Evolutionary conservation across 2,797 vertebrate species (phyloP).

Genomic region (Phrynocephalus vlangalii): DNA sequence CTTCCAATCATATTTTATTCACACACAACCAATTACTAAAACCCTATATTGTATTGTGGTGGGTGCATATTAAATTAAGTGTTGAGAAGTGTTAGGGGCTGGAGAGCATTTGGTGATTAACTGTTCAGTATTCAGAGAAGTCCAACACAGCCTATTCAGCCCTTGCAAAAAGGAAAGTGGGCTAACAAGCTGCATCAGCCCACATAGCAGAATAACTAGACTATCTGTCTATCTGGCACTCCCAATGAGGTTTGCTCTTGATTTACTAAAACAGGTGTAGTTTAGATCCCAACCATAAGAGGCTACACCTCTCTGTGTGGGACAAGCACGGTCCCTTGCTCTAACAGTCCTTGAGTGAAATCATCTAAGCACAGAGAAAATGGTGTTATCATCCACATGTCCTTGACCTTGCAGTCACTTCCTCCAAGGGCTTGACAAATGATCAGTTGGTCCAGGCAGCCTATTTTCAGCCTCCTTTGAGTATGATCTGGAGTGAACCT

Average conservation of each 20-base stretch:
- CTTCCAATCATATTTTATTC: conserved; percentile 58
- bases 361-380: neutral
- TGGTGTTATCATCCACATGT: neutral
- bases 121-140: neutral
- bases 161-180: neutral
- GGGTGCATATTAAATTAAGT: conserved; percentile 40
- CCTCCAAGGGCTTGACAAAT: conserved; percentile 1
- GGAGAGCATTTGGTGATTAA: conserved; percentile 31
- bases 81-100: conserved; percentile 12
- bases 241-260: neutral
- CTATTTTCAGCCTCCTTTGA: neutral
- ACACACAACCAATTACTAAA: conserved; percentile 45
- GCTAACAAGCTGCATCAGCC: neutral
- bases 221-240: neutral
- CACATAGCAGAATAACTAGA: neutral
- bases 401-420: conserved; percentile 12
- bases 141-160: neutral
- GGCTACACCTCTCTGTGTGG: neutral
- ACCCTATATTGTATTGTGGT: conserved; percentile 41
- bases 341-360: neutral
- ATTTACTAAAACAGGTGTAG: neutral
- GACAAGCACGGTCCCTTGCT: neutral
- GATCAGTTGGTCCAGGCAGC: neutral
- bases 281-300: neutral
- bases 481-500: neutral